These are phyloP conservation scores for Pseudomyrmex cubaensis DNA, from an alignment of 1,140 invertebrate genomes.

Conservation along the genomic window DNA sequence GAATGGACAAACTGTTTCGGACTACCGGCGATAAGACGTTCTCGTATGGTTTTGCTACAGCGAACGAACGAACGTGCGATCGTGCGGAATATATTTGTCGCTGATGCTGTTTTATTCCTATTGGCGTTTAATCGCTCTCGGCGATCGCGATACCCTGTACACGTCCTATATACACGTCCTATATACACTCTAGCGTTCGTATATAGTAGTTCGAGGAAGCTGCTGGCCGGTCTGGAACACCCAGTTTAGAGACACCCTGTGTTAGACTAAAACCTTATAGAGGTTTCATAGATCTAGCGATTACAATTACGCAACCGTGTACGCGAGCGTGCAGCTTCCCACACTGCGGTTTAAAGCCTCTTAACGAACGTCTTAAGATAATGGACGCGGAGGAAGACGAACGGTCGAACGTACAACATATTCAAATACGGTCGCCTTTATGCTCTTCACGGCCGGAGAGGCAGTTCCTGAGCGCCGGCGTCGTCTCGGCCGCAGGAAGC, in stretches of 20 bases:
- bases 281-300: conserved; percentile 35
- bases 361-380: conserved; percentile 53
- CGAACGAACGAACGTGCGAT: neutral
- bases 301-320: conserved; percentile 45
- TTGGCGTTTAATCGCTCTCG: conserved; percentile 14
- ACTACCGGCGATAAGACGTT: conserved; percentile 38
- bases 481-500: conserved; percentile 54
- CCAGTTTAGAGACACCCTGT: neutral
- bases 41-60: neutral
- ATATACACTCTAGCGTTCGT: neutral
- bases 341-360: conserved; percentile 21
- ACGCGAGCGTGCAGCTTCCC: conserved; percentile 3
- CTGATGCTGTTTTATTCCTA: conserved; percentile 19
- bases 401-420: conserved; percentile 53
- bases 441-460: conserved; percentile 61
- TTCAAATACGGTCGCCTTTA: conserved; percentile 64
- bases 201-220: neutral
- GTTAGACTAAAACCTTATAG: conserved; percentile 8
- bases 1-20: conserved; percentile 53
- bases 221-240: conserved; percentile 15
- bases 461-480: conserved; percentile 58
- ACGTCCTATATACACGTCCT: neutral
- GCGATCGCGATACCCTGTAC: conserved; percentile 12
- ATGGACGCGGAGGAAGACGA: conserved; percentile 7
- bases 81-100: conserved; percentile 43